A percentile compares a stretch with the other conserved stretches of the same genome.
Evolutionary conservation across 1,140 invertebrate species (phyloP).

Genomic region (Bombus difficillimus): DNA sequence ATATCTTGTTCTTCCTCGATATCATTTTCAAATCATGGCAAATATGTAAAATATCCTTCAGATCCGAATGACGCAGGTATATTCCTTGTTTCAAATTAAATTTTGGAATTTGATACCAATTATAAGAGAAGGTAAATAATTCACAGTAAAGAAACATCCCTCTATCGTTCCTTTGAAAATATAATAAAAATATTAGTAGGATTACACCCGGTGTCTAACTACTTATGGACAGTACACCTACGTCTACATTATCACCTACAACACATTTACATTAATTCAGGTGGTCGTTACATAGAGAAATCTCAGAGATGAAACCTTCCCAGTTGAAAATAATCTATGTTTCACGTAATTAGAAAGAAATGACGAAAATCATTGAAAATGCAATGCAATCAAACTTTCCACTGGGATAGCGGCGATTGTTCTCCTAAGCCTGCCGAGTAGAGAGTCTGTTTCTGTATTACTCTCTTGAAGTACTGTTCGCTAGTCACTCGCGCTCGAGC

Average conservation of each 20-base stretch:
- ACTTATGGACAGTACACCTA: no score
- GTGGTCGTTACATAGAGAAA: background rate
- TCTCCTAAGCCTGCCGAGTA: slow-evolving; percentile 8
- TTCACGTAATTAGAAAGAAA: slow-evolving; percentile 15
- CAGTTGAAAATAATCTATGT: background rate
- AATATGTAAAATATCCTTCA: no score
- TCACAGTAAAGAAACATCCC: no score
- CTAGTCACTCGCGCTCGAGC: slow-evolving; percentile 56
- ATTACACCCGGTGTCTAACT: background rate
- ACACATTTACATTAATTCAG: background rate
- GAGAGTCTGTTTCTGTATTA: slow-evolving; percentile 11
- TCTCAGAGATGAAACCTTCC: no score
- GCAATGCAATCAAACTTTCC: slow-evolving; percentile 32
- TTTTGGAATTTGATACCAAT: no score
- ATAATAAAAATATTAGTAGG: background rate
- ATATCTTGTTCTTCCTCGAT: background rate
- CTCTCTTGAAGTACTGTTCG: slow-evolving; percentile 36
- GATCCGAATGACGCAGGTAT: no score
- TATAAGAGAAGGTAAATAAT: no score
- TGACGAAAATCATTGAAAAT: slow-evolving; percentile 13
- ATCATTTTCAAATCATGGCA: no score
- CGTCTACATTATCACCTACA: no score
- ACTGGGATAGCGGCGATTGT: background rate
- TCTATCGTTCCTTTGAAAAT: background rate
- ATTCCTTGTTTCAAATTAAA: no score